Conservation (phyloP, 2,888 invertebrate genomes). For the Apomyelois bistriatella region DNA sequence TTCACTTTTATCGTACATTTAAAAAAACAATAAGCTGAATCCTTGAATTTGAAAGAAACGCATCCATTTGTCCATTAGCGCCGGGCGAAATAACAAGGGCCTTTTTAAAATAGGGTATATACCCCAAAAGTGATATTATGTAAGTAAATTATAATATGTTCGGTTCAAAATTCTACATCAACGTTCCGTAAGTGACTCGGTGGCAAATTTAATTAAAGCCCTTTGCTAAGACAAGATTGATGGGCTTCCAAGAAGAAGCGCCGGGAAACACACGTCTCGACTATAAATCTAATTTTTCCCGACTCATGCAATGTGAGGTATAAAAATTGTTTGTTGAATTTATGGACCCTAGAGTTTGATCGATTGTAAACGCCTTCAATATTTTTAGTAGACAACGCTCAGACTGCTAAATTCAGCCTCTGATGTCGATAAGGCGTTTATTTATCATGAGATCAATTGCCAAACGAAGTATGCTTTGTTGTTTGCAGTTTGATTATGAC, state of each 20-base stretch:
- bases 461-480: too few species aligned
- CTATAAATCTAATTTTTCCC: slow-evolving; percentile 36
- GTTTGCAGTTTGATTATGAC: too few species aligned
- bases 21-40: too few species aligned
- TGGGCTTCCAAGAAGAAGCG: slow-evolving; percentile 28
- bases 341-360: slow-evolving; percentile 9
- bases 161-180: slow-evolving; percentile 21
- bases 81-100: too few species aligned
- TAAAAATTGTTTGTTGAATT: slow-evolving; percentile 21
- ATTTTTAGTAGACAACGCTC: background rate
- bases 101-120: too few species aligned
- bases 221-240: slow-evolving; percentile 41
- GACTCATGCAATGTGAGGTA: slow-evolving; percentile 16
- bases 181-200: slow-evolving; percentile 31
- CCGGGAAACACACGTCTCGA: slow-evolving; percentile 29
- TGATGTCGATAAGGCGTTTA: too few species aligned
- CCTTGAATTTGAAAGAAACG: too few species aligned
- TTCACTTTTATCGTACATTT: too few species aligned
- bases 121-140: too few species aligned
- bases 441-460: too few species aligned
- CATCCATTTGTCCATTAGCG: too few species aligned
- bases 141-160: slow-evolving; percentile 13
- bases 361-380: slow-evolving; percentile 2
- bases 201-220: slow-evolving; percentile 54
- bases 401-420: too few species aligned